A percentile compares a stretch with the other conserved stretches of the same genome.
phyloP scores from a whole-genome alignment of 2,113 vertebrate species.

The Ceyx margarethae region DNA sequence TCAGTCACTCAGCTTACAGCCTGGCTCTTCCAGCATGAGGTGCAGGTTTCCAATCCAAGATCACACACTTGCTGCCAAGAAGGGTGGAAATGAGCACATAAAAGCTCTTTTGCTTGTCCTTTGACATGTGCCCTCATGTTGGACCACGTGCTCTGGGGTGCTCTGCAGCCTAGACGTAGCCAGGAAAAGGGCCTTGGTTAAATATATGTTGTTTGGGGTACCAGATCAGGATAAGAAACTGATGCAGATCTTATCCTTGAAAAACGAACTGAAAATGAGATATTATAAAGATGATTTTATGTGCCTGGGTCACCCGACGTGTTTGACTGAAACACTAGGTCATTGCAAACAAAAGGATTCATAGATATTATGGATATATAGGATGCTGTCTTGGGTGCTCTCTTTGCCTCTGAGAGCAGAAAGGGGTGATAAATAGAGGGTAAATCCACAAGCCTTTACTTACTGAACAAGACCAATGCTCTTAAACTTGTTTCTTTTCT shows the following conservation, averaged over 20 bases:
- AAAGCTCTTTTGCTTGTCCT: not conserved
- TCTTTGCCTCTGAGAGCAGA: not conserved
- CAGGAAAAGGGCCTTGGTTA: not conserved
- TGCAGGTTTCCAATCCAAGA: not conserved
- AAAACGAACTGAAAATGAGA: not conserved
- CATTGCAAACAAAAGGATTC: not conserved
- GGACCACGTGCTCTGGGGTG: not conserved
- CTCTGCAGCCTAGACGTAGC: not conserved
- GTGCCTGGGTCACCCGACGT: rapidly evolving
- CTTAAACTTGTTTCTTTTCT: not conserved
- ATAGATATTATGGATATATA: too few species aligned
- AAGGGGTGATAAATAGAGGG: rapidly evolving
- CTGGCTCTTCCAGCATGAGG: not conserved
- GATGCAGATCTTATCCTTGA: not conserved
- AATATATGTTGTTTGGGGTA: not conserved
- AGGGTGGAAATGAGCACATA: not conserved
- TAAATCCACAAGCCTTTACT: not conserved
- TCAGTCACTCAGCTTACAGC: not conserved
- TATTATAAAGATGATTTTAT: not conserved
- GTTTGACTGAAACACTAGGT: not conserved
- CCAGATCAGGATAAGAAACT: not conserved
- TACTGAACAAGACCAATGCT: not conserved
- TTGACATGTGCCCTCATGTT: rapidly evolving
- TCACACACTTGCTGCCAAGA: not conserved
- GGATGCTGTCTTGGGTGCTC: not conserved